phyloP scores from a whole-genome alignment of 2,888 invertebrate genomes.

The Eugnorisma glareosa region DNA sequence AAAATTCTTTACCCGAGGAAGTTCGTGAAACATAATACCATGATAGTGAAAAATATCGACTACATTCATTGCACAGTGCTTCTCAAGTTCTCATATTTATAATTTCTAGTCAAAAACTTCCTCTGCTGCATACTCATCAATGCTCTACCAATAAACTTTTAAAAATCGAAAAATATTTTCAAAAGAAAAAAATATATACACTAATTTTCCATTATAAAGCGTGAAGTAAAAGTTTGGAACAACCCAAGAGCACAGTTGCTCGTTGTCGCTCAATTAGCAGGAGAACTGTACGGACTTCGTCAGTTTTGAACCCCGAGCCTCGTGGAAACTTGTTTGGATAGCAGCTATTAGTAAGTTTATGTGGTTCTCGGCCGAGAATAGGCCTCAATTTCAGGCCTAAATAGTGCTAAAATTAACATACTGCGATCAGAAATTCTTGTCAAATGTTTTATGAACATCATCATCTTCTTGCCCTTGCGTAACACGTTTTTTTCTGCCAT shows the following conservation, averaged over 20 bases:
- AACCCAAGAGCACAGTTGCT: slow-evolving; percentile 9
- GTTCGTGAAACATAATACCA: background rate
- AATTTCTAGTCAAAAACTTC: background rate
- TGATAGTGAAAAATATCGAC: background rate
- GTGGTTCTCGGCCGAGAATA: background rate
- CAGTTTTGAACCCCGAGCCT: slow-evolving; percentile 5
- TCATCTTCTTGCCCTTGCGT: background rate
- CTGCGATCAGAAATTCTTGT: background rate
- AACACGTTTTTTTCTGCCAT: background rate
- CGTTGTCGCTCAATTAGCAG: slow-evolving; percentile 52
- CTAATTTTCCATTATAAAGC: no score
- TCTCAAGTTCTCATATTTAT: background rate
- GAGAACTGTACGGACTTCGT: slow-evolving; percentile 21
- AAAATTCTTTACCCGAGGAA: background rate
- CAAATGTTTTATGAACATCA: background rate
- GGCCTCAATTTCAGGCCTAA: no score
- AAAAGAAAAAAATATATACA: no score
- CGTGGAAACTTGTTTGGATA: slow-evolving; percentile 30
- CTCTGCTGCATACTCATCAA: background rate
- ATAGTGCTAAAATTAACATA: background rate
- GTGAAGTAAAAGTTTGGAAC: slow-evolving; percentile 37
- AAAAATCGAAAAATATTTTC: background rate
- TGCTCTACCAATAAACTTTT: background rate
- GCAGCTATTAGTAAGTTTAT: slow-evolving; percentile 35
- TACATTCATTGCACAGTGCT: background rate